phyloP scores from a whole-genome alignment of 2,113 vertebrate species.

The Dolichallabes microphthalmus region DNA sequence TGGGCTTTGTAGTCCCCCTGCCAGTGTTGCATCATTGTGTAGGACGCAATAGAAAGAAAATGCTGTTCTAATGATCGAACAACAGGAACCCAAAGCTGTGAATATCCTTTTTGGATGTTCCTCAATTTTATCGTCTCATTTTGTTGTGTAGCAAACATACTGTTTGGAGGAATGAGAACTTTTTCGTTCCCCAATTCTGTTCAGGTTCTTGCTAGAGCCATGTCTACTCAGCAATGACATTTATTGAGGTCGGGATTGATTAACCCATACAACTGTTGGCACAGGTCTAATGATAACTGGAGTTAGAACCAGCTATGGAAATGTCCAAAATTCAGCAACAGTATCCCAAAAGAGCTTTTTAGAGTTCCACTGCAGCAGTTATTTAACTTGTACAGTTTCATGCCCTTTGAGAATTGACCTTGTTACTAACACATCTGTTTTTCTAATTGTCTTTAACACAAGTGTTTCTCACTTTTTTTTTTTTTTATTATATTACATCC shows the following conservation, averaged over 20 bases:
- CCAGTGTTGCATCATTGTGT: not conserved
- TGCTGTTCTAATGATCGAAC: not conserved
- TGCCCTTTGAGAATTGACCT: not conserved
- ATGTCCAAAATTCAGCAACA: not conserved
- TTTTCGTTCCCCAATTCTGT: not conserved
- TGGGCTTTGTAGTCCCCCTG: not conserved
- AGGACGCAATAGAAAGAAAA: not conserved
- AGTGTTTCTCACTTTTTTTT: no score
- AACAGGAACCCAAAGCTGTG: not conserved
- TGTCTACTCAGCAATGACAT: not conserved
- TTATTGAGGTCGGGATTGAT: not conserved
- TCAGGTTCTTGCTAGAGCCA: not conserved
- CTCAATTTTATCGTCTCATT: not conserved
- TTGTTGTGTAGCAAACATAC: not conserved
- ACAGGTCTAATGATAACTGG: not conserved
- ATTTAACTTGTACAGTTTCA: not conserved
- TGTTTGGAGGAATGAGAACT: no score
- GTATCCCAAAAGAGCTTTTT: not conserved
- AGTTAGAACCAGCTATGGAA: not conserved
- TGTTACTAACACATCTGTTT: not conserved
- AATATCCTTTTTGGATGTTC: not conserved
- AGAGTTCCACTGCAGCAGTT: not conserved
- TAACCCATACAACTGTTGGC: not conserved
- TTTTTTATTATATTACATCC: not conserved
- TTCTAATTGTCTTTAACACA: not conserved